Evolutionary conservation across 2,797 vertebrate species (phyloP).

Genomic region (Tinamus major): DNA sequence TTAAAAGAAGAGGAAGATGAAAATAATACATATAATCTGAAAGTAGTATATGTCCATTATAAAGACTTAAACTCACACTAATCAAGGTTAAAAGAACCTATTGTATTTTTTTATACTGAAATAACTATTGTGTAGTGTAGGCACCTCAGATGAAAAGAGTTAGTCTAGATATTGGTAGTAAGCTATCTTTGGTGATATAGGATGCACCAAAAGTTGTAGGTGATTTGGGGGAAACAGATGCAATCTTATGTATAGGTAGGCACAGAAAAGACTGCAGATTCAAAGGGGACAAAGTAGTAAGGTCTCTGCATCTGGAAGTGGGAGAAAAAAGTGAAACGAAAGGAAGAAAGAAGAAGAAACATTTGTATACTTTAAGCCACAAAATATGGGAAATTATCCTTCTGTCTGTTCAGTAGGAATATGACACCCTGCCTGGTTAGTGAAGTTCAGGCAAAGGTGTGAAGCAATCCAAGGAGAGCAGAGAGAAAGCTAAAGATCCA

Average conservation of each 20-base stretch:
- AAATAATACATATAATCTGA: background rate
- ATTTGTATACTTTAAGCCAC: background rate
- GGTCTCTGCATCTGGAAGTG: background rate
- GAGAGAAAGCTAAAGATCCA: background rate
- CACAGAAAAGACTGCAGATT: background rate
- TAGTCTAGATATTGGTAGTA: background rate
- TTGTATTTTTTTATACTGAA: background rate
- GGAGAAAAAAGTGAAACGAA: background rate
- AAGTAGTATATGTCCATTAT: background rate
- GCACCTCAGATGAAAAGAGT: background rate
- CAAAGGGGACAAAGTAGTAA: background rate
- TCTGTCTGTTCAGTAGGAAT: fast-evolving
- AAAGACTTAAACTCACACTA: background rate
- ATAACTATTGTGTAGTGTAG: background rate
- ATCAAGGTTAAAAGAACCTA: background rate
- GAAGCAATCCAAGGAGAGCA: background rate
- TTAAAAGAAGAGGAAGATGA: background rate
- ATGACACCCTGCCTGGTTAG: background rate
- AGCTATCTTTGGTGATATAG: background rate
- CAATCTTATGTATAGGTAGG: background rate
- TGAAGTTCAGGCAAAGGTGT: background rate
- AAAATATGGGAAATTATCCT: background rate
- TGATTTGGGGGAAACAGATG: background rate
- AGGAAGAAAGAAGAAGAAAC: background rate
- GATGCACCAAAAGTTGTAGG: background rate